Evolutionary conservation across 2,888 invertebrate genomes (phyloP).

Genomic region (Diplolepis rosae): DNA sequence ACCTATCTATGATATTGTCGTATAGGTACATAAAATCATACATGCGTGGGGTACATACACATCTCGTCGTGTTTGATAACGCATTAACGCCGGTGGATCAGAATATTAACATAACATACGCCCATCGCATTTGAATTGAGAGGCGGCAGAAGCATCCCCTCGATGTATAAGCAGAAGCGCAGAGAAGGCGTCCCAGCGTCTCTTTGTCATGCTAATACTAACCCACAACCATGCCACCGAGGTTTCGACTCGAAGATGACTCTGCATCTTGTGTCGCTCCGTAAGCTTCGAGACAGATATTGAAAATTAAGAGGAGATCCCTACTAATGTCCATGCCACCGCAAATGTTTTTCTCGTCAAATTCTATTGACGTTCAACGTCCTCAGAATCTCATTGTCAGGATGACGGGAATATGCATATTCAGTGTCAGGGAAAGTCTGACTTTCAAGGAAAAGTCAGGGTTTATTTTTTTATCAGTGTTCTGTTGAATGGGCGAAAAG

Average conservation of each 20-base stretch:
- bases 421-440: too few relatives aligned
- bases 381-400: too few relatives aligned
- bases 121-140: conserved; percentile 73
- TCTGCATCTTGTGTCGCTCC: conserved; percentile 43
- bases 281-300: conserved; percentile 37
- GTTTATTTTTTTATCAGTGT: too few relatives aligned
- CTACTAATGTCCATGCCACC: conserved; percentile 41
- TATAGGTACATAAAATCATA: conserved; percentile 39
- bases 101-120: conserved; percentile 73
- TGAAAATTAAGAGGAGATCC: conserved; percentile 34
- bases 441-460: too few relatives aligned
- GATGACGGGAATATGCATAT: too few relatives aligned
- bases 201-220: conserved; percentile 73
- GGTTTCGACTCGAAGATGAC: conserved; percentile 51
- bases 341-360: conserved; percentile 27
- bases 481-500: too few relatives aligned
- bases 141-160: conserved; percentile 60
- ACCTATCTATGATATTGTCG: conserved; percentile 40
- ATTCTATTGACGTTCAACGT: too few relatives aligned
- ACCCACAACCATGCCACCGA: conserved; percentile 65
- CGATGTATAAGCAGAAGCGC: conserved; percentile 67
- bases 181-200: conserved; percentile 71
- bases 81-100: conserved; percentile 72
- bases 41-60: conserved; percentile 43
- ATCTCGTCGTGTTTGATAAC: conserved; percentile 70